Conservation (phyloP, 2,113 vertebrate genomes). For the Paradisaea rubra region DNA sequence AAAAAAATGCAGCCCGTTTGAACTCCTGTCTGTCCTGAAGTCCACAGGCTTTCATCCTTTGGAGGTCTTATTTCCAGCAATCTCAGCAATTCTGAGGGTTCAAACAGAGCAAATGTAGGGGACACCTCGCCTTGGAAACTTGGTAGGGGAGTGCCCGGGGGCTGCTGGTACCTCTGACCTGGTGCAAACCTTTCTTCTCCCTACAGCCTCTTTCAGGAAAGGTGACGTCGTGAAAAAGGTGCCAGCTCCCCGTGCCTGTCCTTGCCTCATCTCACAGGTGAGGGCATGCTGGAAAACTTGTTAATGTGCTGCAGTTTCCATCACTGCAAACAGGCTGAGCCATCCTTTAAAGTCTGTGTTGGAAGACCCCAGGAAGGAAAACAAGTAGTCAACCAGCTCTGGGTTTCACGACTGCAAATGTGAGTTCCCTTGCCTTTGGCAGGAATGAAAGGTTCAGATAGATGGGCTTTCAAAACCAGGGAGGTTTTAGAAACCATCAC, state of each 20-base stretch:
- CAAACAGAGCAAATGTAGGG: not conserved
- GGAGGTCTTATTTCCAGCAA: not conserved
- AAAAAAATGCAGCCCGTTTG: not conserved
- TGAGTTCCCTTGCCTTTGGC: not conserved
- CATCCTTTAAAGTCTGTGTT: not conserved
- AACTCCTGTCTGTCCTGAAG: not conserved
- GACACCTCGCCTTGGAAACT: not conserved
- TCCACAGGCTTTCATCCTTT: not conserved
- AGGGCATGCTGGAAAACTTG: not conserved
- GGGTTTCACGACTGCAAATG: not conserved
- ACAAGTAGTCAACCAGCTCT: not conserved
- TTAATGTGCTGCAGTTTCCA: not conserved
- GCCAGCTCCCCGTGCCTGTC: not conserved
- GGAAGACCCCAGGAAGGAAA: not conserved
- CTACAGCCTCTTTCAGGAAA: not conserved
- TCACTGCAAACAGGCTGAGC: not conserved
- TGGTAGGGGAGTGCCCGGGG: rapidly evolving
- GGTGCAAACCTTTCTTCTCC: not conserved
- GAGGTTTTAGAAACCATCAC: not conserved
- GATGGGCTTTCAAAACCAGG: not conserved
- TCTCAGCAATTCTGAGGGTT: not conserved
- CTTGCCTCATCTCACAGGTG: not conserved
- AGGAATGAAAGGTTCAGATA: not conserved
- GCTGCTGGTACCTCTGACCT: not conserved
- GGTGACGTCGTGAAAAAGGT: rapidly evolving